Percentiles rank a stretch among this genome's conserved stretches.
Conservation (phyloP, 2,797 vertebrate genomes). For the Toxotes lorentzi region DNA sequence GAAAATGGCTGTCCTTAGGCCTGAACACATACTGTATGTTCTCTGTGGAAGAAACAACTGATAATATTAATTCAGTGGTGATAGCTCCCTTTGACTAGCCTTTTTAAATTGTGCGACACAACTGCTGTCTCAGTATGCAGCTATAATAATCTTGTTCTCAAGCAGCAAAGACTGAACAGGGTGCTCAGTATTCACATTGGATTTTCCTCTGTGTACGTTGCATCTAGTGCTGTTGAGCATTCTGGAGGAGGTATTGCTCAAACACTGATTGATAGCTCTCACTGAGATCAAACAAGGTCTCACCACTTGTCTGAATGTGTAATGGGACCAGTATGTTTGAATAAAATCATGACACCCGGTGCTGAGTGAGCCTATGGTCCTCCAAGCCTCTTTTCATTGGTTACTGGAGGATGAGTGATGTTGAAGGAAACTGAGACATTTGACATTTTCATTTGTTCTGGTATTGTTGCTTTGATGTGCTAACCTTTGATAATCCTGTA, state of each 20-base stretch:
- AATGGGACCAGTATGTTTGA: constrained; percentile 5
- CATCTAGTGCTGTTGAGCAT: constrained; percentile 7
- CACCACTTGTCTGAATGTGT: constrained; percentile 1
- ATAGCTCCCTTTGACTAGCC: background rate
- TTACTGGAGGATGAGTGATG: background rate
- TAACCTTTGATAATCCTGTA: constrained; percentile 48
- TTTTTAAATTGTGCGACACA: background rate
- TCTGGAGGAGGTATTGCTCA: background rate
- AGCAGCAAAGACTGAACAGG: constrained; percentile 1
- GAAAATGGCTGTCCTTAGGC: background rate
- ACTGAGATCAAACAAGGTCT: constrained; percentile 36
- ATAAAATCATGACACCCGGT: background rate
- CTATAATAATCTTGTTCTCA: background rate
- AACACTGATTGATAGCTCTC: constrained; percentile 1
- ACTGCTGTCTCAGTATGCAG: constrained; percentile 11
- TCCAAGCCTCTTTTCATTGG: background rate
- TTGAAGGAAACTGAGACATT: background rate
- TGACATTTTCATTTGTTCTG: constrained; percentile 47
- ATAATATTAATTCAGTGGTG: no score
- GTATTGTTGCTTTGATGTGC: constrained; percentile 8
- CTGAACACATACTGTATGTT: background rate
- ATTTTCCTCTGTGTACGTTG: background rate
- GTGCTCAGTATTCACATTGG: background rate
- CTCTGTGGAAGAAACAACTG: no score
- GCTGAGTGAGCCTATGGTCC: background rate